These are phyloP conservation scores for Chaetodon auriga DNA, from an alignment of 2,113 vertebrate genomes.

Conservation along the genomic window DNA sequence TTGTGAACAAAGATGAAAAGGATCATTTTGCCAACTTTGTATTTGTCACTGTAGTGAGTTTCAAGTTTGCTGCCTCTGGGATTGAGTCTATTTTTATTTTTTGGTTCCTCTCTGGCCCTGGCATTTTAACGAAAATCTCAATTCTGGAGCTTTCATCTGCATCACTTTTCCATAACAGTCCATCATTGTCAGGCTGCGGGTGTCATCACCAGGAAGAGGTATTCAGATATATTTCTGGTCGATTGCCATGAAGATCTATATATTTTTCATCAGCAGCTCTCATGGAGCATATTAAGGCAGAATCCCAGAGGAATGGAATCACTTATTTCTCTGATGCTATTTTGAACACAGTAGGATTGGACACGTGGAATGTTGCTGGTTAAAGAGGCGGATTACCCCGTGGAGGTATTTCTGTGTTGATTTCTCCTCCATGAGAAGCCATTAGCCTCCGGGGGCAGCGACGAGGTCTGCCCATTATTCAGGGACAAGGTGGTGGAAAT, in stretches of 20 bases:
- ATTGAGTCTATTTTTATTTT: not conserved
- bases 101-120: not conserved
- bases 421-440: constrained; percentile 81
- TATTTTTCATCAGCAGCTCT: constrained; percentile 62
- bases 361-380: constrained; percentile 67
- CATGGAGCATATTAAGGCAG: constrained; percentile 56
- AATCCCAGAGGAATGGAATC: constrained; percentile 57
- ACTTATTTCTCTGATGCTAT: constrained; percentile 72
- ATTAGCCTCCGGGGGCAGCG: constrained; percentile 81
- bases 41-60: not conserved
- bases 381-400: constrained; percentile 80
- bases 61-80: constrained; percentile 11
- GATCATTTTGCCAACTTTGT: not conserved
- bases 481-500: constrained; percentile 84
- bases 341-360: constrained; percentile 72
- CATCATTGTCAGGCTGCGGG: constrained; percentile 5
- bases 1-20: constrained; percentile 8
- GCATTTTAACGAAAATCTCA: constrained; percentile 3
- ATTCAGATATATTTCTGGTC: constrained; percentile 32
- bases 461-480: constrained; percentile 83
- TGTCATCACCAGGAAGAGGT: constrained; percentile 32
- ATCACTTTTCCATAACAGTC: constrained; percentile 3
- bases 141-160: constrained; percentile 10
- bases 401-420: constrained; percentile 79
- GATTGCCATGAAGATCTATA: constrained; percentile 46